Evolutionary conservation across 2,113 vertebrate species (phyloP).

Genomic region (Phyllostomus hastatus): DNA sequence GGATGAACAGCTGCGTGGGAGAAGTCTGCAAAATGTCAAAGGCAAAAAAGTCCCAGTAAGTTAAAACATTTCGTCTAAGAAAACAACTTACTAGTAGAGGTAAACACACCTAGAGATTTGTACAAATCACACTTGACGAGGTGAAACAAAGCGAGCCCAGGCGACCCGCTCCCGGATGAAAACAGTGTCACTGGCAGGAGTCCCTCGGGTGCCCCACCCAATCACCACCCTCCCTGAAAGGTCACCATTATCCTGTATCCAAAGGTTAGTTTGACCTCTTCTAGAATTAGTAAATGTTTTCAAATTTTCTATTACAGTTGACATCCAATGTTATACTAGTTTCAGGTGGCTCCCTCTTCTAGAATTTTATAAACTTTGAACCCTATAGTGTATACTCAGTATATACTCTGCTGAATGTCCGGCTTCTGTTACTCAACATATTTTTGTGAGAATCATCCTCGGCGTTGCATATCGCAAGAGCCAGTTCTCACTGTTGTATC

Average conservation of each 20-base stretch:
- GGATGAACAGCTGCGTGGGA: constrained; percentile 78
- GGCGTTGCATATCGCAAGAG: not conserved
- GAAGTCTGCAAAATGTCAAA: constrained; percentile 81
- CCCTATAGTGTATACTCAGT: not conserved
- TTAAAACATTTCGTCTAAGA: not conserved
- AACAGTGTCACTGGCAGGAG: not conserved
- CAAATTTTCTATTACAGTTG: not conserved
- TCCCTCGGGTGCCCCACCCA: not conserved
- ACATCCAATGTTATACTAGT: not conserved
- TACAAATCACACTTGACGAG: not conserved
- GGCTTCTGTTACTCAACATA: not conserved
- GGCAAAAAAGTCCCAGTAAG: constrained; percentile 75
- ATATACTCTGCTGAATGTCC: not conserved
- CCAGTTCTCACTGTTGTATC: not conserved
- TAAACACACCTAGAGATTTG: not conserved
- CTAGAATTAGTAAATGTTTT: not conserved
- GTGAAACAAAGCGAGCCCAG: constrained; percentile 3
- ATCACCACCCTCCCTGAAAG: not conserved
- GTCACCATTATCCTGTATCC: not conserved
- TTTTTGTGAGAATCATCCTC: not conserved
- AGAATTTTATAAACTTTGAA: not conserved
- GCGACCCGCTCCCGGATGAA: not conserved
- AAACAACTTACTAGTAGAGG: not conserved
- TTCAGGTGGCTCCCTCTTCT: not conserved
- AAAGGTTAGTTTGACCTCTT: not conserved